Evolutionary conservation across 1,140 invertebrate species (phyloP).

Genomic region (Acyrthosiphon pisum): DNA sequence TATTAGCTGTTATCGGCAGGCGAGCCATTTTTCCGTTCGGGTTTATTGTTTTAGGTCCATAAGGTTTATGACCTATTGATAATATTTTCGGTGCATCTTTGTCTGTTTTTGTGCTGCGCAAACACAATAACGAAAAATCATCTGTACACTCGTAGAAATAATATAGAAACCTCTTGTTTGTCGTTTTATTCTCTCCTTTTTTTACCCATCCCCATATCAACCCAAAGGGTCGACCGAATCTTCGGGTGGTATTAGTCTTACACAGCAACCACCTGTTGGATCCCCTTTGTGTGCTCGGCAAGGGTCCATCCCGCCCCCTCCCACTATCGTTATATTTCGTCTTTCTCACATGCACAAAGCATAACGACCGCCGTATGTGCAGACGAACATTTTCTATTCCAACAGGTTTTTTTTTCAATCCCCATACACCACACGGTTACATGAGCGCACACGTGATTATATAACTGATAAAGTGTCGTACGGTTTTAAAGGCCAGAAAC

Average conservation of each 20-base stretch:
- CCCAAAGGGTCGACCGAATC: not conserved
- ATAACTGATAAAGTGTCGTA: not conserved
- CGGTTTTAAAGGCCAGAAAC: not conserved
- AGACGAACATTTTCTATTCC: not conserved
- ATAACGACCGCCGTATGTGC: not conserved
- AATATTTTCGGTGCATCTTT: conserved; percentile 31
- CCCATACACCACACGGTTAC: not conserved
- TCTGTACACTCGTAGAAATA: not conserved
- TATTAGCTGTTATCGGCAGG: not conserved
- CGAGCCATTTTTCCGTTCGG: not conserved
- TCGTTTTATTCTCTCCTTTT: not conserved
- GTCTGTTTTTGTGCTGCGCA: not conserved
- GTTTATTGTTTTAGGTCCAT: not conserved
- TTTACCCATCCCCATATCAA: not conserved
- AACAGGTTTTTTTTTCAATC: conserved; percentile 25
- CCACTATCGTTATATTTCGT: not conserved
- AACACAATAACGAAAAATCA: conserved; percentile 35
- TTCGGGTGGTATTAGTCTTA: not conserved
- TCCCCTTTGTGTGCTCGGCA: conserved; percentile 25
- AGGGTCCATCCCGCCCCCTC: not conserved
- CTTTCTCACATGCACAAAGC: not conserved
- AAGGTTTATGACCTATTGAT: conserved; percentile 20
- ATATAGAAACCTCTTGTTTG: not conserved
- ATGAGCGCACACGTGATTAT: not conserved
- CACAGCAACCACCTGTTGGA: conserved; percentile 37